Conservation (phyloP, 2,888 invertebrate genomes). For the Pristionchus entomophagus region DNA sequence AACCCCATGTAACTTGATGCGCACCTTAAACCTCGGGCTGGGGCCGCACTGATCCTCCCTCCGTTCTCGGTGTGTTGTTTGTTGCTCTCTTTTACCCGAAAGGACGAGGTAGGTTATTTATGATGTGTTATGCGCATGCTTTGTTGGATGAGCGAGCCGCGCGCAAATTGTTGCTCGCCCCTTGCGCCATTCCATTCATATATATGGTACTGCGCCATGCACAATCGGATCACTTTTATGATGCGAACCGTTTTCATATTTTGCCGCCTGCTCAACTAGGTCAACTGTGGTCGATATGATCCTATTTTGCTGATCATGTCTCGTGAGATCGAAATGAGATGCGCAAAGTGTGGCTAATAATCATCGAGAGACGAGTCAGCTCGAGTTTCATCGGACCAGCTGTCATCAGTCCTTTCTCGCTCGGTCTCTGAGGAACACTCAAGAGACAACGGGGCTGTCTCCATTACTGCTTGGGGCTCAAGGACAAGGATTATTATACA, state of each 20-base stretch:
- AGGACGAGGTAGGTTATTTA: neutral
- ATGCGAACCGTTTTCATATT: no score
- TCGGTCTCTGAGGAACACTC: conserved; percentile 36
- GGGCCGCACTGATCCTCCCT: neutral
- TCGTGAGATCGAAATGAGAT: conserved; percentile 15
- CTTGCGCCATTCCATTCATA: neutral
- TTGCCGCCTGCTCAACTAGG: no score
- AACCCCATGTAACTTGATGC: conserved; percentile 26
- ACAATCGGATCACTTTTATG: no score
- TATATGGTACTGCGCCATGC: no score
- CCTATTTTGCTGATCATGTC: no score
- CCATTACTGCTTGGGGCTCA: neutral
- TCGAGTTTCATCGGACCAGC: conserved; percentile 28
- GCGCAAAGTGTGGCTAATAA: conserved; percentile 41
- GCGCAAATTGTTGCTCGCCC: neutral
- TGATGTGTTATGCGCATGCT: neutral
- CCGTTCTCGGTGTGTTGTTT: neutral
- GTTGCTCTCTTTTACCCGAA: neutral
- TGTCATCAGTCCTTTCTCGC: neutral
- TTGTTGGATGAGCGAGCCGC: neutral
- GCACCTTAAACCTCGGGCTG: conserved; percentile 10
- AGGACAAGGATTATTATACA: neutral
- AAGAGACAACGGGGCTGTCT: neutral
- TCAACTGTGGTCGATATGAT: no score
- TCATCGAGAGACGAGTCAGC: neutral